Conservation (phyloP, 2,797 vertebrate species). For the Myotis daubentonii region DNA sequence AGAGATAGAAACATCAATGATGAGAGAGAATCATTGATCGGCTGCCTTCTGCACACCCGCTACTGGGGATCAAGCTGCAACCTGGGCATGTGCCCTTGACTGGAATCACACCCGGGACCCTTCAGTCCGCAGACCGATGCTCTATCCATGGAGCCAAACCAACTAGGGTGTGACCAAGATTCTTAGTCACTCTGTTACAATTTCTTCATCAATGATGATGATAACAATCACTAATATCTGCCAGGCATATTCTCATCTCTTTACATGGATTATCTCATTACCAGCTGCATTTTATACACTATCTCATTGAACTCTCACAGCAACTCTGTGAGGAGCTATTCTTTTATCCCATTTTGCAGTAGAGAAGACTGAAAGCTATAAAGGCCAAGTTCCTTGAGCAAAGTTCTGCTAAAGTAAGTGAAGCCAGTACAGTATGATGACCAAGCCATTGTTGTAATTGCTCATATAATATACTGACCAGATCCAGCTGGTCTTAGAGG, state of each 20-base stretch:
- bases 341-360: not conserved
- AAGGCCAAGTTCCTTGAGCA: slow-evolving; percentile 1
- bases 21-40: too few relatives aligned
- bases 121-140: too few relatives aligned
- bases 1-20: too few relatives aligned
- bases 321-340: not conserved
- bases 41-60: too few relatives aligned
- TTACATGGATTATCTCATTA: not conserved
- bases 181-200: not conserved
- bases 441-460: not conserved
- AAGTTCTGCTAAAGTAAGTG: not conserved
- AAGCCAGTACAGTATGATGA: not conserved
- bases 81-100: too few relatives aligned
- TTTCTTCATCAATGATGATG: not conserved
- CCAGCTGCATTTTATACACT: not conserved
- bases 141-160: too few relatives aligned
- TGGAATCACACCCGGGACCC: too few relatives aligned
- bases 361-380: not conserved
- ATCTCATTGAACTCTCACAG: not conserved
- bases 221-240: not conserved
- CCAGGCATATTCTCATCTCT: not conserved
- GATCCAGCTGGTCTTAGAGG: not conserved
- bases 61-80: too few relatives aligned
- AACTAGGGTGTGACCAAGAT: not conserved
- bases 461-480: not conserved